phyloP scores from a whole-genome alignment of 2,797 vertebrate species.

The Melanotaenia maccullochi region DNA sequence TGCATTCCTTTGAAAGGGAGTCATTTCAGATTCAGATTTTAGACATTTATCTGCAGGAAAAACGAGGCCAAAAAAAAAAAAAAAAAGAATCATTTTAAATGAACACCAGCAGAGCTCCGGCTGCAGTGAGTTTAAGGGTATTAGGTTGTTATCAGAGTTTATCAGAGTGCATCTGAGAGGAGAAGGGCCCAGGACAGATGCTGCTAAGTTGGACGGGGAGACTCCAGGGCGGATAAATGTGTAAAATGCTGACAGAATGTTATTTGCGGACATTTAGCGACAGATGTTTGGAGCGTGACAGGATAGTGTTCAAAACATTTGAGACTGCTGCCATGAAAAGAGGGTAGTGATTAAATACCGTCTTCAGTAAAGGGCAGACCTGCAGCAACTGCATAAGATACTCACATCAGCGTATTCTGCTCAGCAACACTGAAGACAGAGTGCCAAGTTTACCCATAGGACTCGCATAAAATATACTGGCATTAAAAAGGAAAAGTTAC shows the following conservation, averaged over 20 bases:
- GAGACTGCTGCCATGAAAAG: slow-evolving; percentile 38
- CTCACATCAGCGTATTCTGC: slow-evolving; percentile 9
- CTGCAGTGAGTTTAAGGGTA: slow-evolving; percentile 47
- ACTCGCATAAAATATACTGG: neutral
- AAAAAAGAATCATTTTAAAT: slow-evolving; percentile 36
- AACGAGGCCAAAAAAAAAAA: slow-evolving; percentile 10
- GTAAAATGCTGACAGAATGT: slow-evolving; percentile 74
- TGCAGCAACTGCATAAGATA: slow-evolving; percentile 23
- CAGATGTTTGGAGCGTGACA: slow-evolving; percentile 74
- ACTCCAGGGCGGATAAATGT: slow-evolving; percentile 65
- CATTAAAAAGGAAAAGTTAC: too few species aligned
- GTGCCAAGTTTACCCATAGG: neutral
- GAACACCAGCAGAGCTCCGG: slow-evolving; percentile 52
- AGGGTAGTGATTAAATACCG: slow-evolving; percentile 39
- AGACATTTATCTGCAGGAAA: slow-evolving; percentile 50
- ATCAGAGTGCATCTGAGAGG: slow-evolving; percentile 60
- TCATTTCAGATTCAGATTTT: slow-evolving; percentile 44
- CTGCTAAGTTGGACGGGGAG: slow-evolving; percentile 15
- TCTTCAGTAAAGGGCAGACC: slow-evolving; percentile 52
- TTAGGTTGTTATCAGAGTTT: slow-evolving; percentile 70
- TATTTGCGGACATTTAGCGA: slow-evolving; percentile 78
- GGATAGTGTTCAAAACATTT: slow-evolving; percentile 46
- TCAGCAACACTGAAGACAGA: neutral
- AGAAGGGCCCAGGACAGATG: slow-evolving; percentile 42
- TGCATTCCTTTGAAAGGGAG: slow-evolving; percentile 37